Conservation (phyloP, 2,113 vertebrate genomes). For the Saccopteryx leptura region DNA sequence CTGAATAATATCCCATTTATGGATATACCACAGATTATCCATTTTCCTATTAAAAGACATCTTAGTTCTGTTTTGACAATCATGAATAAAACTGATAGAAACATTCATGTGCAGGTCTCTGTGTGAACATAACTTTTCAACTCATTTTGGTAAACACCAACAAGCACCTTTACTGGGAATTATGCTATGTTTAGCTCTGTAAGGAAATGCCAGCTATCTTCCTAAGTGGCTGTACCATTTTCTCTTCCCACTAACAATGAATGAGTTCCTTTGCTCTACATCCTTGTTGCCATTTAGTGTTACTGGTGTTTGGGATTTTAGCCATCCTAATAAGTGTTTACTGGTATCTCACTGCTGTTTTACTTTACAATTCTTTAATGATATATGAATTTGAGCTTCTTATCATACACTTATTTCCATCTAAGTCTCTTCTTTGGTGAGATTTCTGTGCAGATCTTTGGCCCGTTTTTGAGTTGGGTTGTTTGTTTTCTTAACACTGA, state of each 20-base stretch:
- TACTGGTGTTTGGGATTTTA: neutral
- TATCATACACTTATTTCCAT: neutral
- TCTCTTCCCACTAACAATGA: neutral
- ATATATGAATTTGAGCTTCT: neutral
- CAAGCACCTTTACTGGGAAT: neutral
- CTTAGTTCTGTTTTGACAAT: neutral
- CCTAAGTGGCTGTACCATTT: neutral
- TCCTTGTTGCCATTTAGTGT: neutral
- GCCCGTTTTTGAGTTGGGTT: neutral
- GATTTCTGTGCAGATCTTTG: neutral
- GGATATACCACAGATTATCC: neutral
- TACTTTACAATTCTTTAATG: neutral
- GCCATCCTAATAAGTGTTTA: neutral
- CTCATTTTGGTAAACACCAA: constrained; percentile 22
- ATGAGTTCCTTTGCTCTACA: neutral
- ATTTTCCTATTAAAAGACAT: neutral
- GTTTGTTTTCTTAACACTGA: neutral
- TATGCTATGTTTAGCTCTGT: neutral
- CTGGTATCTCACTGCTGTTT: neutral
- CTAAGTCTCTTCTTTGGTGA: neutral
- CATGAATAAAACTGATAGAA: neutral
- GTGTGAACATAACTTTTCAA: neutral
- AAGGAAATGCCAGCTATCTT: neutral
- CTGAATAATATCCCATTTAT: neutral
- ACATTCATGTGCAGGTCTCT: neutral